Percentiles rank a stretch among this genome's conserved stretches.
Evolutionary conservation across 2,888 invertebrate species (phyloP).

Genomic region (Morpho helenor): DNA sequence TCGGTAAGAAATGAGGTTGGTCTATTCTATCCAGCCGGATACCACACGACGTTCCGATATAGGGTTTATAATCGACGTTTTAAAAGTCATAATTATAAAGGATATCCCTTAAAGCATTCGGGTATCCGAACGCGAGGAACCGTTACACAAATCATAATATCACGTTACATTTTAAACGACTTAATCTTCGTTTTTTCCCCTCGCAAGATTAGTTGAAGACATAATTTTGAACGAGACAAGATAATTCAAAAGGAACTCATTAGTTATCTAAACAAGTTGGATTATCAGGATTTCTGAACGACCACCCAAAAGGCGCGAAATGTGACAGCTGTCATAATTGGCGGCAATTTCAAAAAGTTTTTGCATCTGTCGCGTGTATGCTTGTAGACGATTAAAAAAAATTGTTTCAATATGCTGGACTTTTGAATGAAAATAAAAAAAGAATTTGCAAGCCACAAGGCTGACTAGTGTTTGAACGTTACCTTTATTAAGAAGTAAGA

Average conservation of each 20-base stretch:
- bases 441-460: too few species aligned
- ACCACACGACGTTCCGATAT: too few species aligned
- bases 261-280: slow-evolving; percentile 56
- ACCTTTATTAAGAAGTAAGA: too few species aligned
- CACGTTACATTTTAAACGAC: slow-evolving; percentile 33
- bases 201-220: slow-evolving; percentile 24
- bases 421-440: too few species aligned
- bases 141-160: slow-evolving; percentile 31
- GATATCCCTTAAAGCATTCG: too few species aligned
- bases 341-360: slow-evolving; percentile 26
- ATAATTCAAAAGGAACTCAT: slow-evolving; percentile 39
- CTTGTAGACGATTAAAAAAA: neutral
- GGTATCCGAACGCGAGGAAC: slow-evolving; percentile 3
- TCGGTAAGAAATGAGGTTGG: too few species aligned
- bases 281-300: slow-evolving; percentile 50
- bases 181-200: slow-evolving; percentile 34
- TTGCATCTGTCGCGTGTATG: slow-evolving; percentile 7
- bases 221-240: slow-evolving; percentile 20
- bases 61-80: too few species aligned
- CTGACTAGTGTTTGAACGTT: too few species aligned
- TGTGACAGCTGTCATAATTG: slow-evolving; percentile 47
- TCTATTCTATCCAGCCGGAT: too few species aligned
- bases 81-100: too few species aligned
- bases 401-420: too few species aligned
- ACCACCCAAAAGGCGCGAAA: slow-evolving; percentile 52